Percentiles rank a stretch among this genome's conserved stretches.
Evolutionary conservation across 1,140 invertebrate species (phyloP).

Genomic region (Gryon sp.): DNA sequence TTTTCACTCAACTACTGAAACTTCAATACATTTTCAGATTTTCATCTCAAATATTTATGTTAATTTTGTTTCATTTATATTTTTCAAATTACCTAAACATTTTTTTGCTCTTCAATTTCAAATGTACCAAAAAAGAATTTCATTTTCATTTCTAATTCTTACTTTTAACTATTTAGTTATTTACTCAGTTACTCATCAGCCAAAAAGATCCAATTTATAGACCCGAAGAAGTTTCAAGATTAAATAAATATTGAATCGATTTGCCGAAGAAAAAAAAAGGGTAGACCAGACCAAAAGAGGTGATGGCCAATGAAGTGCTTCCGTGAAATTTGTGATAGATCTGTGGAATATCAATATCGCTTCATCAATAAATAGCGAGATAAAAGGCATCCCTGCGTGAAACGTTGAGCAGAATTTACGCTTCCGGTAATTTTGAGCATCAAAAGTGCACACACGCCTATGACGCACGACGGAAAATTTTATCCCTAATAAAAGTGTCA

Average conservation of each 20-base stretch:
- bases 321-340: slow-evolving; percentile 2
- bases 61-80: too few relatives aligned
- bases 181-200: slow-evolving; percentile 3
- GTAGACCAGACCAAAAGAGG: slow-evolving; percentile 1
- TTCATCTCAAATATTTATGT: too few relatives aligned
- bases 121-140: background rate
- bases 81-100: too few relatives aligned
- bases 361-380: slow-evolving; percentile 48
- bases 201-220: slow-evolving; percentile 1
- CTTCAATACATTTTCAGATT: too few relatives aligned
- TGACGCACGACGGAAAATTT: slow-evolving; percentile 44
- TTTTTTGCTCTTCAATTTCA: too few relatives aligned
- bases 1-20: too few relatives aligned
- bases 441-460: slow-evolving; percentile 7
- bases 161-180: background rate
- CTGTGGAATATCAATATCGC: slow-evolving; percentile 19
- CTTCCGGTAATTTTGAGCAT: slow-evolving; percentile 25
- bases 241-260: slow-evolving; percentile 15
- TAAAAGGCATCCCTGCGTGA: slow-evolving; percentile 15
- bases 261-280: slow-evolving; percentile 2
- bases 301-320: slow-evolving; percentile 11
- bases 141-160: background rate
- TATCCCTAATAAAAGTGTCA: slow-evolving; percentile 32
- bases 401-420: slow-evolving; percentile 16
- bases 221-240: background rate